Percentiles rank a stretch among this genome's conserved stretches.
Evolutionary conservation across 2,797 vertebrate genomes (phyloP).

Genomic region (Eupleurogrammus muticus): DNA sequence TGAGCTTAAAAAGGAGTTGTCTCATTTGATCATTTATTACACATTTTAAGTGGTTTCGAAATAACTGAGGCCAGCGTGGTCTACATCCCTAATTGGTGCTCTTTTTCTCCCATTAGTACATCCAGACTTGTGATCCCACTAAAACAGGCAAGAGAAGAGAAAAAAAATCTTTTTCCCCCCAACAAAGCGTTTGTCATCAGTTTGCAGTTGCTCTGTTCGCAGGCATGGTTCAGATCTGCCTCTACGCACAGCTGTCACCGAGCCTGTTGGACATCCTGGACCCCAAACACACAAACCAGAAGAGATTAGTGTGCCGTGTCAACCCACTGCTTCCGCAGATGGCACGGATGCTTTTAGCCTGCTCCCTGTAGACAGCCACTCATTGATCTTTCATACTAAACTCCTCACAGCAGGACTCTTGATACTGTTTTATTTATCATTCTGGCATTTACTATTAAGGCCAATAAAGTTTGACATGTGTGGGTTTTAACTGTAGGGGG

Average conservation of each 20-base stretch:
- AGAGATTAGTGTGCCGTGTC: conserved; percentile 84
- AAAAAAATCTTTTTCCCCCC: conserved; percentile 53
- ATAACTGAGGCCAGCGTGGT: conserved; percentile 82
- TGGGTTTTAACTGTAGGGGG: conserved; percentile 80
- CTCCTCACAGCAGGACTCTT: conserved; percentile 77
- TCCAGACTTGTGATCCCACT: conserved; percentile 83
- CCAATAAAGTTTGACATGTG: conserved; percentile 81
- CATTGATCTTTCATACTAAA: conserved; percentile 83
- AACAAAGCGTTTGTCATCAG: conserved; percentile 85
- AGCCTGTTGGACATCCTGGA: conserved; percentile 80
- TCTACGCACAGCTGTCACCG: conserved; percentile 81
- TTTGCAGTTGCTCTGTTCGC: conserved; percentile 81
- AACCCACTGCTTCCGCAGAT: conserved; percentile 82
- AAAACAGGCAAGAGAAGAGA: conserved; percentile 72
- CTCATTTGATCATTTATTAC: conserved; percentile 88
- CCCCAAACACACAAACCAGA: conserved; percentile 83
- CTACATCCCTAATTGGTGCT: conserved; percentile 82
- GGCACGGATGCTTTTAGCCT: conserved; percentile 79
- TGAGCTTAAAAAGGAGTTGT: conserved; percentile 84
- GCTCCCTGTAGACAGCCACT: conserved; percentile 76
- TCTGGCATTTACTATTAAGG: conserved; percentile 80
- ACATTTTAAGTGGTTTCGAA: conserved; percentile 88
- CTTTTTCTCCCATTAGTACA: conserved; percentile 85
- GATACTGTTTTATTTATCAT: conserved; percentile 82
- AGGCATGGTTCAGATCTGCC: conserved; percentile 80